Base-by-base conservation (phyloP, 2,113 vertebrate genomes). In the Coptodon rendalli region DNA sequence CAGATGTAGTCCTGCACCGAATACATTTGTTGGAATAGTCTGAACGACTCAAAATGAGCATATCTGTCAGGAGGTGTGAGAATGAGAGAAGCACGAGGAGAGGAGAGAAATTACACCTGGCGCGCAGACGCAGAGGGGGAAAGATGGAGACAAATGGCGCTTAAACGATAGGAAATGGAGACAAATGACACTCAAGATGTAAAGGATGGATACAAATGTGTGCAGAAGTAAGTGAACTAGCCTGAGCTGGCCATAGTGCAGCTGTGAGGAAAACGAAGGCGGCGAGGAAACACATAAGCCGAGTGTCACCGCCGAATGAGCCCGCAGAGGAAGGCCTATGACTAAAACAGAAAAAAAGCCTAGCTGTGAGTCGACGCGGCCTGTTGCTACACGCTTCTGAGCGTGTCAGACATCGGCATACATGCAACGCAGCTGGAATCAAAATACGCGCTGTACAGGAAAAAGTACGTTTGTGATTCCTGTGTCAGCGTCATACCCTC, bases 261-360 rank as follows among this genome's bases (percentile, higher is more conserved):
- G 79, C 13, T 63, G 29, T 3, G 5, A 48, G 24, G 66, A 81
- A 80, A 81, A 83, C 1, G 5, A 91, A 84, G 50, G 81, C 10
- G 7, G 59, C 17, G 50, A 34, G 31, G 48, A 82, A 79, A 84
- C 19, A 36, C 19, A 85, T 84, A 48, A 83, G 52, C 11, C 14
- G 40, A 34, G 53, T 81, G 52, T 6, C 31, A 36, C 73, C 34
- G 16, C 50, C 9, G 81, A 92, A 82, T 12, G 85, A 86, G 80
- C 71, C 79, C n/a, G 7, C 43, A 10, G 81, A 85, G 87, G 85
- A 86, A 63, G 56, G 8, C 11, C 45, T 48, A 92, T 92, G 89
- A 94, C 91, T 94, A 92, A 94, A 92, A 87, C 86, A 94, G 6
- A 63, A 66, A 80, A 81, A 83, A 40, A 71, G 73, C 29, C 78